Evolutionary conservation across 2,797 vertebrate genomes (phyloP).

Genomic region (Amazona ochrocephala): DNA sequence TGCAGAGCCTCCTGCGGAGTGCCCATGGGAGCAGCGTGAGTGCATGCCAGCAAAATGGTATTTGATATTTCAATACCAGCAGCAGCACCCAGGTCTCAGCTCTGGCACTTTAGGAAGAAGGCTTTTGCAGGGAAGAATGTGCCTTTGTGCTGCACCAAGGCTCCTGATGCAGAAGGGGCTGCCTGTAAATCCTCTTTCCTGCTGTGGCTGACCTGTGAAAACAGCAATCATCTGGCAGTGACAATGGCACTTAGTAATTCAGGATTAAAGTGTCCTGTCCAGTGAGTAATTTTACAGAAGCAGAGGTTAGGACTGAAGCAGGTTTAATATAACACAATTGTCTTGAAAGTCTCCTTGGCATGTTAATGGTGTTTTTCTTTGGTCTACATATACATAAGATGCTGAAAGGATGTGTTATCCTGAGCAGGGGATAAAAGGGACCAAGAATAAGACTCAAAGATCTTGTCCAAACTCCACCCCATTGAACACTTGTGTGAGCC

Average conservation of each 20-base stretch:
- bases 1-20: not conserved
- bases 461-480: not conserved
- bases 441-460: not conserved
- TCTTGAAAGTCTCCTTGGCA: constrained; percentile 25
- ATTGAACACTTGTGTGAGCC: not conserved
- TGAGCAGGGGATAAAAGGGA: not conserved
- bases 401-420: not conserved
- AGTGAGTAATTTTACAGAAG: not conserved
- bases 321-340: constrained; percentile 20
- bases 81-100: not conserved
- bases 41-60: not conserved
- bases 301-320: constrained; percentile 18
- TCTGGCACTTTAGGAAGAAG: not conserved
- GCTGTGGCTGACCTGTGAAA: not conserved
- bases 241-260: not conserved
- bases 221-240: not conserved
- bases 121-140: not conserved
- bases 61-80: not conserved
- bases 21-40: not conserved
- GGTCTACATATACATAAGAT: constrained; percentile 26
- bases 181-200: constrained; percentile 21
- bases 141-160: not conserved
- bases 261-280: not conserved
- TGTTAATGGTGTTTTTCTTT: constrained; percentile 48
- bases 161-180: not conserved